These are phyloP conservation scores for Lampropteryx suffumata DNA, from an alignment of 2,888 invertebrate genomes.

Conservation along the genomic window DNA sequence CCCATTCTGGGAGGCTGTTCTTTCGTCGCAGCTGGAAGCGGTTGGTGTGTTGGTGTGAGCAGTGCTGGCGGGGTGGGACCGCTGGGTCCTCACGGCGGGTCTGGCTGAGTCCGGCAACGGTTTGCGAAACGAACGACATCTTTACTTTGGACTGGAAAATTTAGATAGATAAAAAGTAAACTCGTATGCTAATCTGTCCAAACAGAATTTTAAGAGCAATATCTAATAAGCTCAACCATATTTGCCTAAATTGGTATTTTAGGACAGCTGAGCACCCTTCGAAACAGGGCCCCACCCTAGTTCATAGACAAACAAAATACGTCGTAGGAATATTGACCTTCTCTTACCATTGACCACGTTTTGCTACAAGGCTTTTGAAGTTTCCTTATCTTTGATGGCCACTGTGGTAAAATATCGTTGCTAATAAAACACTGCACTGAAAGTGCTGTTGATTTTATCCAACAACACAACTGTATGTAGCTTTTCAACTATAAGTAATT, in stretches of 20 bases:
- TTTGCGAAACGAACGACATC: constrained; percentile 83
- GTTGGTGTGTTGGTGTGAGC: constrained; percentile 75
- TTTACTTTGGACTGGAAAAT: constrained; percentile 49
- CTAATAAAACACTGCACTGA: constrained; percentile 5
- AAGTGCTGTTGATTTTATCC: background rate
- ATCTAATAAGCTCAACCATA: too few species aligned
- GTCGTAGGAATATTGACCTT: too few species aligned
- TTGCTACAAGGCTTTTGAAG: background rate
- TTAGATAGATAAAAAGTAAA: constrained; percentile 34
- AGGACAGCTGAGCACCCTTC: too few species aligned
- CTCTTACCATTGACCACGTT: background rate
- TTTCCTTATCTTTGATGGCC: background rate
- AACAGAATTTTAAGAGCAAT: too few species aligned
- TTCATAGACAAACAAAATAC: too few species aligned
- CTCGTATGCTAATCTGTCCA: too few species aligned
- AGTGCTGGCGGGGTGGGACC: constrained; percentile 69
- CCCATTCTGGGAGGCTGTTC: constrained; percentile 79
- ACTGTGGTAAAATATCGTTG: background rate
- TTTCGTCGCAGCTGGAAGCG: constrained; percentile 70
- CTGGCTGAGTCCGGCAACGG: constrained; percentile 79
- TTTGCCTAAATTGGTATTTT: too few species aligned
- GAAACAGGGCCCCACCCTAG: too few species aligned
- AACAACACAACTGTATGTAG: too few species aligned
- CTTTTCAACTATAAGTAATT: too few species aligned
- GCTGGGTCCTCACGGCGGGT: constrained; percentile 63